Percentiles rank a stretch among this genome's conserved stretches.
phyloP scores from a whole-genome alignment of 2,797 vertebrate genomes.

The Sphenodon punctatus region DNA sequence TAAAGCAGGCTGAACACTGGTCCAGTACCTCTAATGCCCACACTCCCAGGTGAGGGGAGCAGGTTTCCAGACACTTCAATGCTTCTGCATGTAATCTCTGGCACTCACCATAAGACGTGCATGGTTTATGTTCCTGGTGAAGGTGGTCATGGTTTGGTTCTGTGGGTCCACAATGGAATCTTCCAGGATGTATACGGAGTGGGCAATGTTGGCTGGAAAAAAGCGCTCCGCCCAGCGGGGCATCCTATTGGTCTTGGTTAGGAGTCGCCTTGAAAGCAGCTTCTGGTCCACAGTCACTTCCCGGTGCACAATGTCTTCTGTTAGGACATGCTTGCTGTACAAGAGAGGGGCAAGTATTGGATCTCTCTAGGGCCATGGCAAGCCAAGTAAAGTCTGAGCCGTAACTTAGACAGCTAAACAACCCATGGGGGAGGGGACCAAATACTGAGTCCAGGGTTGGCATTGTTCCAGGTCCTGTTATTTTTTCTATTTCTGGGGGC shows the following conservation, averaged over 20 bases:
- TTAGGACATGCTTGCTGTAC: conserved; percentile 93
- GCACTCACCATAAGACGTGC: conserved; percentile 89
- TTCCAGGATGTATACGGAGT: conserved; percentile 94
- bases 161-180: conserved; percentile 94
- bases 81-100: accelerated
- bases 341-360: background rate
- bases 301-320: conserved; percentile 93
- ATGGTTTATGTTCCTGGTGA: conserved; percentile 97
- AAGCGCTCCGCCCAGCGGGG: conserved; percentile 94
- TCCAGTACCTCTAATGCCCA: background rate
- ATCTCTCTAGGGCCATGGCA: too few relatives aligned
- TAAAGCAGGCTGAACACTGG: background rate
- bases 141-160: conserved; percentile 91
- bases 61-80: background rate
- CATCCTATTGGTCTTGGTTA: conserved; percentile 95
- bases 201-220: conserved; percentile 90
- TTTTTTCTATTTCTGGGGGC: too few relatives aligned
- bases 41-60: too few relatives aligned
- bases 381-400: too few relatives aligned
- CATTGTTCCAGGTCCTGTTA: too few relatives aligned
- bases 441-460: too few relatives aligned
- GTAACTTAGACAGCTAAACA: background rate
- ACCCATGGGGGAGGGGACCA: too few relatives aligned
- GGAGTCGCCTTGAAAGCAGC: conserved; percentile 91
- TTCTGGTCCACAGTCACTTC: conserved; percentile 92